These are phyloP conservation scores for Sinonovacula constricta DNA, from an alignment of 1,140 invertebrate species.

Conservation along the genomic window DNA sequence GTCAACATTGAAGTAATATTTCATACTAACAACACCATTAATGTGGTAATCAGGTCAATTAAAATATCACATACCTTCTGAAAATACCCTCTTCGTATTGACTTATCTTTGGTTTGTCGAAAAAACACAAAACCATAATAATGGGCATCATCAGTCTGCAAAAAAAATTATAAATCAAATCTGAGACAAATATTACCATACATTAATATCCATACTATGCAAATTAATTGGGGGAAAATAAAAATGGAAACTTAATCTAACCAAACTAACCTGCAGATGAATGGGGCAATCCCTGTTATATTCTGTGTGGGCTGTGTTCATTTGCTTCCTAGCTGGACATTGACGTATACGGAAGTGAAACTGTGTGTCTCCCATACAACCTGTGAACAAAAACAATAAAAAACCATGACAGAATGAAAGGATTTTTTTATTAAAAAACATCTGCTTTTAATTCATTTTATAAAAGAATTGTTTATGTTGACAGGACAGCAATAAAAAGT, in stretches of 20 bases:
- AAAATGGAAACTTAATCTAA: neutral
- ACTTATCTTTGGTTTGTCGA: conserved; percentile 96
- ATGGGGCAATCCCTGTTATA: conserved; percentile 80
- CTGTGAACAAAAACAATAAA: conserved; percentile 78
- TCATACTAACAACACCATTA: too few species aligned
- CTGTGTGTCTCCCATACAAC: conserved; percentile 98
- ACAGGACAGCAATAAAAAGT: too few species aligned
- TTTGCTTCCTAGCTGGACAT: conserved; percentile 77
- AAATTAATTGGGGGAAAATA: neutral
- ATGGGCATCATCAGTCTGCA: conserved; percentile 77
- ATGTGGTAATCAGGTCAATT: too few species aligned
- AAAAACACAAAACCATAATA: conserved; percentile 98
- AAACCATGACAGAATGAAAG: too few species aligned
- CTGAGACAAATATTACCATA: neutral
- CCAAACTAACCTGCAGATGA: conserved; percentile 76
- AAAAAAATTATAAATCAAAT: conserved; percentile 32
- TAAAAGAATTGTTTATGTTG: too few species aligned
- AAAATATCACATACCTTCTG: conserved; percentile 87
- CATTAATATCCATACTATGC: neutral
- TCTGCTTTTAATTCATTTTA: too few species aligned
- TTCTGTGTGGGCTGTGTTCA: conserved; percentile 66
- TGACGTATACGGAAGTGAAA: conserved; percentile 94
- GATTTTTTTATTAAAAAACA: too few species aligned
- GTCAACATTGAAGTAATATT: too few species aligned
- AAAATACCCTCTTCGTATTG: conserved; percentile 97